These are phyloP conservation scores for Hydractinia symbiolongicarpus DNA, from an alignment of 30 jellyfish, hydroid and myxozoan species.

Conservation along the genomic window DNA sequence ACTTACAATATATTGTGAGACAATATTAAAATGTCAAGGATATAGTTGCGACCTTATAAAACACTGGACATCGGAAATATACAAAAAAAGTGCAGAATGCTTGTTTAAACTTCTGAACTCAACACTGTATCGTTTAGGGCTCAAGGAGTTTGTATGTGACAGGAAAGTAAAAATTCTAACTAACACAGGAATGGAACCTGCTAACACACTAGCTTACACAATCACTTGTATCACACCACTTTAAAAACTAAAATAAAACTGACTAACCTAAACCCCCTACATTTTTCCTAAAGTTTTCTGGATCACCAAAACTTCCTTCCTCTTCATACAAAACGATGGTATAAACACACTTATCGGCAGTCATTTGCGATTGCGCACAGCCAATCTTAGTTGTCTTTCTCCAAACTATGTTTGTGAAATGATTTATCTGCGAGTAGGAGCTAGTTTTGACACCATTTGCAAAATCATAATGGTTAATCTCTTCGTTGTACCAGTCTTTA, in stretches of 20 bases:
- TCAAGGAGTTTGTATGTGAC: too few relatives aligned
- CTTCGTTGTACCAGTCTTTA: conserved; percentile 63
- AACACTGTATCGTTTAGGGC: too few relatives aligned
- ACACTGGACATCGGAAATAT: too few relatives aligned
- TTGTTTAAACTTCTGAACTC: too few relatives aligned
- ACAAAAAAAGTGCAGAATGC: too few relatives aligned
- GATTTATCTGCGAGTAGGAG: conserved; percentile 31
- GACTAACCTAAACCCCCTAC: conserved; percentile 54
- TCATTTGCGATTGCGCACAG: conserved; percentile 72
- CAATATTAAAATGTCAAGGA: too few relatives aligned
- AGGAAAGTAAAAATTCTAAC: too few relatives aligned
- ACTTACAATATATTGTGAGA: too few relatives aligned
- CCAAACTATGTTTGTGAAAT: conserved; percentile 85
- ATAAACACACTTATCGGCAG: conserved; percentile 49
- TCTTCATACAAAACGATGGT: conserved; percentile 57
- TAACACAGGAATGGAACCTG: too few relatives aligned
- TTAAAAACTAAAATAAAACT: background rate
- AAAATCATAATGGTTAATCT: conserved; percentile 57
- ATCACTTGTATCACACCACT: background rate
- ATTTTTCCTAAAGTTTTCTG: conserved; percentile 46
- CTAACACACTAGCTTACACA: too few relatives aligned
- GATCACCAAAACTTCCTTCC: conserved; percentile 66
- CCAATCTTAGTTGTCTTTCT: conserved; percentile 68
- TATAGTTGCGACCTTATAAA: too few relatives aligned
- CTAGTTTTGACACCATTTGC: conserved; percentile 40